These are phyloP conservation scores for Euspilapteryx auroguttella DNA, from an alignment of 2,888 invertebrate species.

Conservation along the genomic window DNA sequence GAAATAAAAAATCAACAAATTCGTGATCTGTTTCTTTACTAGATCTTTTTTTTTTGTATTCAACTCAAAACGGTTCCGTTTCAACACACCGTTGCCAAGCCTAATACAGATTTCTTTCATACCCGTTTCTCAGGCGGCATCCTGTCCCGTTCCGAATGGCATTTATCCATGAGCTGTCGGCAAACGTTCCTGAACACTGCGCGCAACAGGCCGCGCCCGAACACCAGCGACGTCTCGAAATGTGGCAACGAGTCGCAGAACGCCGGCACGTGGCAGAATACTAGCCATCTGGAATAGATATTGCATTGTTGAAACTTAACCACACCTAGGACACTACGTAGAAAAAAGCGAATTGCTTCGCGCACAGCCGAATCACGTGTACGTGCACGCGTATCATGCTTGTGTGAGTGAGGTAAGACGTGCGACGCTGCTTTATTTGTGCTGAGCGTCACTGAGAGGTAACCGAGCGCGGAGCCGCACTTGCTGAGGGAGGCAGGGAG, in stretches of 20 bases:
- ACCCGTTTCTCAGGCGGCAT: conserved; percentile 85
- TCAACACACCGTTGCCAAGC: too few relatives aligned
- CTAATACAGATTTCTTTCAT: conserved; percentile 8
- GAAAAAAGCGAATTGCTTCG: too few relatives aligned
- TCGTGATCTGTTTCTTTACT: too few relatives aligned
- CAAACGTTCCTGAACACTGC: conserved; percentile 83
- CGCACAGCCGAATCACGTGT: neutral
- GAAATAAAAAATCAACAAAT: too few relatives aligned
- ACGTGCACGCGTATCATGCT: too few relatives aligned
- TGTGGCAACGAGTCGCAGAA: conserved; percentile 92
- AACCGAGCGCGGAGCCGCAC: too few relatives aligned
- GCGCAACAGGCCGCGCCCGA: conserved; percentile 83
- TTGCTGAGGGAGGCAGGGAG: too few relatives aligned
- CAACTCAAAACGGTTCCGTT: too few relatives aligned
- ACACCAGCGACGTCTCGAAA: conserved; percentile 88
- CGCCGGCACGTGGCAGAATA: conserved; percentile 93
- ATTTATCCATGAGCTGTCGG: conserved; percentile 88
- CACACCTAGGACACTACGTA: neutral
- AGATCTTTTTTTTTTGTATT: too few relatives aligned
- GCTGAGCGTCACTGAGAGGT: too few relatives aligned
- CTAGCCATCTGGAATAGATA: conserved; percentile 83
- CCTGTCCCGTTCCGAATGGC: conserved; percentile 84
- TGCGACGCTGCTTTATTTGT: neutral
- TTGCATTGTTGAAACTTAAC: too few relatives aligned
- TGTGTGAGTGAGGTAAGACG: too few relatives aligned